Conservation (phyloP, 2,797 vertebrate genomes). For the Cynodonichthys magdalenae region DNA sequence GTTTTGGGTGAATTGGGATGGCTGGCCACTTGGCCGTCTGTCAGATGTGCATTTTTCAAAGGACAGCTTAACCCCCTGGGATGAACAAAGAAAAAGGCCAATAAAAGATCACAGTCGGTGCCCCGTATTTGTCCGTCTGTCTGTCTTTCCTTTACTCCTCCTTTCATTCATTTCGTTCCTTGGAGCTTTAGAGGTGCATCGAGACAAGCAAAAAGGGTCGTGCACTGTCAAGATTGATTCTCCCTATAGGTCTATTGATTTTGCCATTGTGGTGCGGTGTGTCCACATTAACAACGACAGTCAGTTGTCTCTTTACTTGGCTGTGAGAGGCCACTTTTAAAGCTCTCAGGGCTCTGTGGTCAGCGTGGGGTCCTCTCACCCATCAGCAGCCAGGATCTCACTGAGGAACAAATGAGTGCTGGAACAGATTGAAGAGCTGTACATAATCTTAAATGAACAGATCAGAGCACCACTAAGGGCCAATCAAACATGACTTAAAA, state of each 20-base stretch:
- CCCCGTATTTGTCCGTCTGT: constrained; percentile 19
- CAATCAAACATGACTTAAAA: constrained; percentile 78
- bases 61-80: constrained; percentile 58
- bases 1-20: constrained; percentile 65
- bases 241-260: constrained; percentile 85
- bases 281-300: constrained; percentile 86
- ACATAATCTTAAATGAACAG: constrained; percentile 85
- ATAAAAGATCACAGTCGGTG: constrained; percentile 57
- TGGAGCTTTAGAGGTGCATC: constrained; percentile 59
- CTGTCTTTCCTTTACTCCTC: constrained; percentile 5
- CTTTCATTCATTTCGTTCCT: constrained; percentile 12
- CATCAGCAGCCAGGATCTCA: constrained; percentile 59
- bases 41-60: constrained; percentile 67
- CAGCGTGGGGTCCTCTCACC: constrained; percentile 72
- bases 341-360: constrained; percentile 71
- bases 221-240: constrained; percentile 83
- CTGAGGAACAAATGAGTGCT: constrained; percentile 73
- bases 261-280: constrained; percentile 84
- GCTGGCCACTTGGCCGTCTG: constrained; percentile 62
- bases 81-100: constrained; percentile 60
- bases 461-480: constrained; percentile 73
- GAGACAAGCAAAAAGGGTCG: constrained; percentile 70
- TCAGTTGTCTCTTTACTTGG: constrained; percentile 82
- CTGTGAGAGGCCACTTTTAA: constrained; percentile 76
- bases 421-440: constrained; percentile 74